phyloP scores from a whole-genome alignment of 1,140 invertebrate species.

The Adoxophyes honmai region DNA sequence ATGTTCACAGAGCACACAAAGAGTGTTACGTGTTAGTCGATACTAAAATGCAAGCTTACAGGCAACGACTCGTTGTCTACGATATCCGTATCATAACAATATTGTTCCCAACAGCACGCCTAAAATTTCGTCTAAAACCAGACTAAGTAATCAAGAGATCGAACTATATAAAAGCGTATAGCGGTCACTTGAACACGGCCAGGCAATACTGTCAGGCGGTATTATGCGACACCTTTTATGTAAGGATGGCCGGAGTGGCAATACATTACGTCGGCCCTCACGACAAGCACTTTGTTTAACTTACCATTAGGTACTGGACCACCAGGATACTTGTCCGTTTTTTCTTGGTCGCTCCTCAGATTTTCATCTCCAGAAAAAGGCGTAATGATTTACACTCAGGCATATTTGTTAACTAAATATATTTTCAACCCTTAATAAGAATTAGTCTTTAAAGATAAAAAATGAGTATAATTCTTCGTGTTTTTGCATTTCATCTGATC shows the following conservation, averaged over 20 bases:
- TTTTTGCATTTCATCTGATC: neutral
- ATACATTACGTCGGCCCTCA: slow-evolving; percentile 1
- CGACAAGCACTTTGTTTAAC: slow-evolving; percentile 5
- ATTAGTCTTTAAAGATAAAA: no score
- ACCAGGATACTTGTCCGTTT: neutral
- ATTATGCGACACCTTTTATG: slow-evolving; percentile 1
- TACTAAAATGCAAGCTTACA: no score
- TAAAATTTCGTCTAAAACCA: slow-evolving; percentile 3
- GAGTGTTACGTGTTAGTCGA: no score
- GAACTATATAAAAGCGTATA: slow-evolving; percentile 2
- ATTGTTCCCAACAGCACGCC: neutral
- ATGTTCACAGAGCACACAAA: no score
- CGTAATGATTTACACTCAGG: no score
- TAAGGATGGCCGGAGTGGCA: slow-evolving; percentile 1
- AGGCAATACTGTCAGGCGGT: neutral
- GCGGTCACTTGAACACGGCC: neutral
- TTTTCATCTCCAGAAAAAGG: no score
- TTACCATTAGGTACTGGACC: slow-evolving; percentile 2
- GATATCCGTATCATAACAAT: no score
- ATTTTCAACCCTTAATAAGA: no score
- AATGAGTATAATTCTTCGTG: neutral
- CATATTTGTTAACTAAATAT: no score
- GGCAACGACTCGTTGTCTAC: no score
- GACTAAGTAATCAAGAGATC: neutral
- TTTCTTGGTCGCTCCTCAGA: no score